These are phyloP conservation scores for Periophthalmodon schlosseri DNA, from an alignment of 2,113 vertebrate species.

Conservation along the genomic window DNA sequence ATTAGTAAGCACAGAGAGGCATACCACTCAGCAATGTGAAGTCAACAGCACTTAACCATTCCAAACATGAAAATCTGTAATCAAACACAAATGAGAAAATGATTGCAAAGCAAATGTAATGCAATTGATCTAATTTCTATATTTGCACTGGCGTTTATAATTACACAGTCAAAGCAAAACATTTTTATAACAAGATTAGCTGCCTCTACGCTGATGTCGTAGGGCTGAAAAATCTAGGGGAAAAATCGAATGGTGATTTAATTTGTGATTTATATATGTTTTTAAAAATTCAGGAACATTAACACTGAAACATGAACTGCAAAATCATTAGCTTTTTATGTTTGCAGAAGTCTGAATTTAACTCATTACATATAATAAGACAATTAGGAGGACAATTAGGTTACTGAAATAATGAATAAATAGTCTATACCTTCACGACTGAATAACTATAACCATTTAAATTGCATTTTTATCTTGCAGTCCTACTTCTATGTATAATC, in stretches of 20 bases:
- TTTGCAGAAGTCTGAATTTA: no score
- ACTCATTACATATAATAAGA: no score
- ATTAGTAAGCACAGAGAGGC: conserved; percentile 38
- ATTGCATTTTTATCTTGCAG: no score
- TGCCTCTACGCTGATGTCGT: not conserved
- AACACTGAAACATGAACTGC: no score
- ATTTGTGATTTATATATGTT: no score
- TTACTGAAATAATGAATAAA: no score
- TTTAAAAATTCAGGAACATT: no score
- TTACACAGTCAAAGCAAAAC: not conserved
- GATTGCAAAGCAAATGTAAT: not conserved
- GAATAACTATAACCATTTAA: no score
- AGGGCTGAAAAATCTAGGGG: no score
- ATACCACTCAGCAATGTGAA: conserved; percentile 35
- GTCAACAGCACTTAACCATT: conserved; percentile 27
- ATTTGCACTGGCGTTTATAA: not conserved
- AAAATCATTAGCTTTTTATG: no score
- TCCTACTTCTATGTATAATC: not conserved
- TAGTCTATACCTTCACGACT: no score
- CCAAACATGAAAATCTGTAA: conserved; percentile 34
- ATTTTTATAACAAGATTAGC: not conserved
- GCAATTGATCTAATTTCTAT: not conserved
- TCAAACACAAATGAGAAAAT: conserved; percentile 16
- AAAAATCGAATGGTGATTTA: not conserved
- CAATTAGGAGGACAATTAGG: no score